Evolutionary conservation across 2,797 vertebrate species (phyloP).

Genomic region (Chelmon rostratus): DNA sequence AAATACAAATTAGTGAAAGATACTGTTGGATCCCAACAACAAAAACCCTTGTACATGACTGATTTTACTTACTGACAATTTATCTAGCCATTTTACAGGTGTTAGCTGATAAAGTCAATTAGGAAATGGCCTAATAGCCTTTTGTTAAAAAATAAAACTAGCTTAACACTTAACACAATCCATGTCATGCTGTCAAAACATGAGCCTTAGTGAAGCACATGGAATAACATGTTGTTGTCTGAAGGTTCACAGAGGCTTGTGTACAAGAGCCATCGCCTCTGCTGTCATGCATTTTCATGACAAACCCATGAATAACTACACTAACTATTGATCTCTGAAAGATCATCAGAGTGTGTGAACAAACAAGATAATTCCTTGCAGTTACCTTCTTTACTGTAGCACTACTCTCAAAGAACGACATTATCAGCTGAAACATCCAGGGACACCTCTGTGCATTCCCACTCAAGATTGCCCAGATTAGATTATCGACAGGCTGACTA

Average conservation of each 20-base stretch:
- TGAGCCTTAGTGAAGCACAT: background rate
- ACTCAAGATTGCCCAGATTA: slow-evolving; percentile 3
- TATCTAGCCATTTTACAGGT: no score
- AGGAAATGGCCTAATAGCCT: no score
- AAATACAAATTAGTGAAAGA: no score
- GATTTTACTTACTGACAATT: no score
- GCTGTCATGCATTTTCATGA: background rate
- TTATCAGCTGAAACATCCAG: background rate
- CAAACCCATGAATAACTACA: slow-evolving; percentile 20
- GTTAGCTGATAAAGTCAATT: no score
- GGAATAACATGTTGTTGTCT: background rate
- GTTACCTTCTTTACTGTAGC: background rate
- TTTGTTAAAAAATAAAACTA: no score
- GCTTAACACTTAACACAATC: background rate
- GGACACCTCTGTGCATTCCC: background rate
- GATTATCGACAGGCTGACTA: background rate
- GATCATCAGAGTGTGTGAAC: background rate
- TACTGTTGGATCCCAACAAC: no score
- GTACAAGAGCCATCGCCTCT: background rate
- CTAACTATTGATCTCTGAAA: background rate
- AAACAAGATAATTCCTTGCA: background rate
- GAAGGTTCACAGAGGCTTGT: slow-evolving; percentile 1
- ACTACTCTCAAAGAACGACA: background rate
- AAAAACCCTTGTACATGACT: no score
- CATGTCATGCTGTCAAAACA: background rate